These are phyloP conservation scores for Metopolophium dirhodum DNA, from an alignment of 1,140 invertebrate genomes.

Conservation along the genomic window DNA sequence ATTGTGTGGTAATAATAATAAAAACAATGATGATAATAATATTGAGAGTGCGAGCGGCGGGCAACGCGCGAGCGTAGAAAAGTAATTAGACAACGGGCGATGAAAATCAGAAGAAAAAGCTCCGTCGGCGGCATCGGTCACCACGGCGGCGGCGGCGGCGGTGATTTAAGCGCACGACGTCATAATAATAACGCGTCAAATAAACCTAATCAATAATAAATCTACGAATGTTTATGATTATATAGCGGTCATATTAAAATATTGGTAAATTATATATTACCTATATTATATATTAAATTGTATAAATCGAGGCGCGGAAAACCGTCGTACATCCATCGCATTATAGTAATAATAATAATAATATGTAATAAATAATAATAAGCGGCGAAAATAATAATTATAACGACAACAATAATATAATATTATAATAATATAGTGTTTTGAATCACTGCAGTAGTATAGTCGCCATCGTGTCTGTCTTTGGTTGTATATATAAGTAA, in stretches of 20 bases:
- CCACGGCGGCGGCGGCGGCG: no score
- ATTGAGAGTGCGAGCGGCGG: background rate
- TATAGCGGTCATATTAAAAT: background rate
- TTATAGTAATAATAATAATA: background rate
- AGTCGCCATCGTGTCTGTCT: background rate
- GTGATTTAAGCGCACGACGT: background rate
- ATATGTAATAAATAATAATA: conserved; percentile 14
- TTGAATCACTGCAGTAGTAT: background rate
- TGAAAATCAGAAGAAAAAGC: background rate
- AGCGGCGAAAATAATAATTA: conserved; percentile 8
- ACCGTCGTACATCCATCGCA: background rate
- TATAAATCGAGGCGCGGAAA: background rate
- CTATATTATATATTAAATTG: background rate
- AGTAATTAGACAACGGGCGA: background rate
- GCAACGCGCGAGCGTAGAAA: background rate
- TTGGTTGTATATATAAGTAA: conserved; percentile 1
- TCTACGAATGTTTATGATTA: background rate
- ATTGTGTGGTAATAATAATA: background rate
- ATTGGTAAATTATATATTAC: background rate
- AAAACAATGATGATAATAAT: background rate
- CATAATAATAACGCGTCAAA: background rate
- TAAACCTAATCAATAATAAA: background rate
- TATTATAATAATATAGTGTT: background rate
- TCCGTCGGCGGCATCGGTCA: no score
- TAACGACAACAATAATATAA: background rate